These are phyloP conservation scores for Laticauda colubrina DNA, from an alignment of 2,113 vertebrate genomes.

Conservation along the genomic window DNA sequence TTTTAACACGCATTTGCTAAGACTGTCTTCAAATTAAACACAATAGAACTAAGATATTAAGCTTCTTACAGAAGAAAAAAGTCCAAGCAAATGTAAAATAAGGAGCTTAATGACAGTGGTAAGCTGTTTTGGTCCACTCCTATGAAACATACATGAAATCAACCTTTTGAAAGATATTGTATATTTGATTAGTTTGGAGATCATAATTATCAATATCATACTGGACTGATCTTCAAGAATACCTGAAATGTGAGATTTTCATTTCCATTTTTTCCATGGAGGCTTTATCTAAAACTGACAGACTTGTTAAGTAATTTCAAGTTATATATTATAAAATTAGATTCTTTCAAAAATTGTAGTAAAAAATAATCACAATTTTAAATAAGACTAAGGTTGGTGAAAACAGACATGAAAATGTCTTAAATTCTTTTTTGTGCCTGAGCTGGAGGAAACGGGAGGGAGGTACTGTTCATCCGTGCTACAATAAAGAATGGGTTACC, in stretches of 20 bases:
- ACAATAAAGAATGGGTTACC: background rate
- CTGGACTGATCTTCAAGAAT: background rate
- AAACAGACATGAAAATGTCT: background rate
- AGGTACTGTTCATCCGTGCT: background rate
- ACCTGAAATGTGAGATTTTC: background rate
- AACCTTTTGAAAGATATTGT: background rate
- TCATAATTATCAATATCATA: background rate
- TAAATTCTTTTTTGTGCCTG: background rate
- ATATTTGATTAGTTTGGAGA: background rate
- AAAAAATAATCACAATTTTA: background rate
- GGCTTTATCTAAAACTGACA: background rate
- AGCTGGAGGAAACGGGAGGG: background rate
- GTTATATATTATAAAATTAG: background rate
- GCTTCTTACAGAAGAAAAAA: constrained; percentile 16
- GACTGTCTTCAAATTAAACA: constrained; percentile 17
- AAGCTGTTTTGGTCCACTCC: background rate
- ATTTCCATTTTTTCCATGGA: background rate
- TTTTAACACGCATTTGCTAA: constrained; percentile 47
- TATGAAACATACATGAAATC: constrained; percentile 25
- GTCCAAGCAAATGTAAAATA: constrained; percentile 9
- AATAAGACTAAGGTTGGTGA: background rate
- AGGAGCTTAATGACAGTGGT: constrained; percentile 12
- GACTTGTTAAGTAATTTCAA: background rate
- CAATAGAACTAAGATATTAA: constrained; percentile 29
- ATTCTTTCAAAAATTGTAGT: background rate